A percentile compares a stretch with the other conserved stretches of the same genome.
phyloP scores from a whole-genome alignment of 2,113 vertebrate genomes.

The Noctilio leporinus region DNA sequence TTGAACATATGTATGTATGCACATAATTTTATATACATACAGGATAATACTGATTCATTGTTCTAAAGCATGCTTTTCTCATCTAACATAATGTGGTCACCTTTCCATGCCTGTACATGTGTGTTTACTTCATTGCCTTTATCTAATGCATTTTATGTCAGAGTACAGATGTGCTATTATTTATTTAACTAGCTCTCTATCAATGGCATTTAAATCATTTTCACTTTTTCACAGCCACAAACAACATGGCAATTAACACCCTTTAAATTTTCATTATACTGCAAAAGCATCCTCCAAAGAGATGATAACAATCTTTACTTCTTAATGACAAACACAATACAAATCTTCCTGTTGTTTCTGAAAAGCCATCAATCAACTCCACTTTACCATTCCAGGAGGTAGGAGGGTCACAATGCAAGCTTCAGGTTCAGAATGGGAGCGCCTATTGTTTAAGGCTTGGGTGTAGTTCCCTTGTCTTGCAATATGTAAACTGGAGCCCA shows the following conservation, averaged over 20 bases:
- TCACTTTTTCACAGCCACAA: slow-evolving; percentile 7
- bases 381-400: not conserved
- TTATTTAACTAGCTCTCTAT: not conserved
- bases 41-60: not conserved
- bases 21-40: not conserved
- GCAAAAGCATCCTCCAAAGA: slow-evolving; percentile 14
- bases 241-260: not conserved
- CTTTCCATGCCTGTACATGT: not conserved
- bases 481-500: not conserved
- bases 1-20: not conserved
- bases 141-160: not conserved
- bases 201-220: not conserved
- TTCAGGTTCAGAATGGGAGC: not conserved
- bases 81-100: not conserved
- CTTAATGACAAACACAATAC: not conserved
- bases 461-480: not conserved
- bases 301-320: slow-evolving; percentile 20
- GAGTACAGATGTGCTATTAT: not conserved
- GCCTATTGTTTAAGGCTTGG: not conserved
- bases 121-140: not conserved
- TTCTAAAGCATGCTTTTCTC: not conserved
- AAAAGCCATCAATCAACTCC: slow-evolving; percentile 2
- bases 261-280: slow-evolving; percentile 19
- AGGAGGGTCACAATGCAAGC: not conserved
- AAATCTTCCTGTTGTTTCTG: slow-evolving; percentile 20